phyloP scores from a whole-genome alignment of 1,140 invertebrate genomes.

The Pseudobourletiella spinata region DNA sequence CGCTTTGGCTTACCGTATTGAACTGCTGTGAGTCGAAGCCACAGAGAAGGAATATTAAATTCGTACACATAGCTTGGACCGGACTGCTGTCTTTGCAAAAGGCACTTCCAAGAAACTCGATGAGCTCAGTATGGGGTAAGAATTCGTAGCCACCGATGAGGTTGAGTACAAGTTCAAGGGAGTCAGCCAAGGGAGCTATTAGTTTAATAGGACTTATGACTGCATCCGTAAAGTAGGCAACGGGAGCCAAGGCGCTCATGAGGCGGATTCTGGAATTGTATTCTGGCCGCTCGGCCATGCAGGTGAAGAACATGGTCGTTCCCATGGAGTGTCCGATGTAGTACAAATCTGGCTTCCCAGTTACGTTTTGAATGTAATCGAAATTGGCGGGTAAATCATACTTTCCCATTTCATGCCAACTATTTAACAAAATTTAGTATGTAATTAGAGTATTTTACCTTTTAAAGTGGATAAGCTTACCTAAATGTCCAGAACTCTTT shows the following conservation, averaged over 20 bases:
- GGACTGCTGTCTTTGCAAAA: background rate
- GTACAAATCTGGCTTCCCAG: conserved; percentile 30
- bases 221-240: conserved; percentile 43
- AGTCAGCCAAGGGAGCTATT: background rate
- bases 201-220: background rate
- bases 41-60: background rate
- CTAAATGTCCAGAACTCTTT: conserved; percentile 39
- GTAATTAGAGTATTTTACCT: background rate
- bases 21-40: background rate
- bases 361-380: conserved; percentile 20
- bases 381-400: conserved; percentile 41
- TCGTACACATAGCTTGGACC: background rate
- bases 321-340: conserved; percentile 59
- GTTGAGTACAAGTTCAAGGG: background rate
- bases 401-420: conserved; percentile 26
- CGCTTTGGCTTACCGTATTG: background rate
- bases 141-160: background rate
- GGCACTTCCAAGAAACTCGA: background rate
- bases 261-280: conserved; percentile 55
- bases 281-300: conserved; percentile 50
- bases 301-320: conserved; percentile 51
- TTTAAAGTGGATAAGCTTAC: conserved; percentile 22
- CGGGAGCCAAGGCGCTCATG: conserved; percentile 59
- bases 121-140: background rate
- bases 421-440: background rate